Percentiles rank a stretch among this genome's conserved stretches.
Evolutionary conservation across 2,113 vertebrate genomes (phyloP).

Genomic region (Tursiops truncatus): DNA sequence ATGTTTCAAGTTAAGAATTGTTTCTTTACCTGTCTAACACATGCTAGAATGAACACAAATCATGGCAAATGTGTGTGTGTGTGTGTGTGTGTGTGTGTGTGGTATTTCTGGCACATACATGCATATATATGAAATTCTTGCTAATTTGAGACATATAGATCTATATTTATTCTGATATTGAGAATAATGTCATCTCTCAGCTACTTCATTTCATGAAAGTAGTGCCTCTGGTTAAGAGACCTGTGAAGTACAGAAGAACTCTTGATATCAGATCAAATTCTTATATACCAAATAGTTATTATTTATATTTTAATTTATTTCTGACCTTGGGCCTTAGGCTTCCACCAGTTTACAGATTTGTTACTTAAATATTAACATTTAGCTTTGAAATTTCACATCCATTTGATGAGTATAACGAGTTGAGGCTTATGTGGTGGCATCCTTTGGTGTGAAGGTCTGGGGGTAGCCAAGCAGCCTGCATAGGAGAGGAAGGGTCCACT

Average conservation of each 20-base stretch:
- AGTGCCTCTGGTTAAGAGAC: not conserved
- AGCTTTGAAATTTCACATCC: constrained; percentile 3
- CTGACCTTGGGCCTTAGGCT: not conserved
- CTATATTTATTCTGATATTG: not conserved
- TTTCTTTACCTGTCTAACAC: not conserved
- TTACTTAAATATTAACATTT: constrained; percentile 30
- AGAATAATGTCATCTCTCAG: not conserved
- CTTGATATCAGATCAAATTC: constrained; percentile 10
- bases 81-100: not conserved
- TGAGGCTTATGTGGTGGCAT: not conserved
- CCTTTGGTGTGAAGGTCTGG: not conserved
- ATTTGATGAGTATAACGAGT: not conserved
- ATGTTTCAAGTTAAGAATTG: not conserved
- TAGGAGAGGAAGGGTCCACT: not conserved
- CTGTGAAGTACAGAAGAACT: not conserved
- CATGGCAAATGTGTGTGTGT: not conserved
- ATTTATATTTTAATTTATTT: constrained; percentile 18
- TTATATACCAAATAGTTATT: not conserved
- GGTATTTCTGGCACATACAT: not conserved
- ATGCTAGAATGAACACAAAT: not conserved
- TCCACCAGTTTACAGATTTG: not conserved
- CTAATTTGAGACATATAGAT: not conserved
- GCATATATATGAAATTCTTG: not conserved
- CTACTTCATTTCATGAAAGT: not conserved
- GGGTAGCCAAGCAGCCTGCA: not conserved